phyloP scores from a whole-genome alignment of 1,140 invertebrate species.

The Trichoplusia ni region DNA sequence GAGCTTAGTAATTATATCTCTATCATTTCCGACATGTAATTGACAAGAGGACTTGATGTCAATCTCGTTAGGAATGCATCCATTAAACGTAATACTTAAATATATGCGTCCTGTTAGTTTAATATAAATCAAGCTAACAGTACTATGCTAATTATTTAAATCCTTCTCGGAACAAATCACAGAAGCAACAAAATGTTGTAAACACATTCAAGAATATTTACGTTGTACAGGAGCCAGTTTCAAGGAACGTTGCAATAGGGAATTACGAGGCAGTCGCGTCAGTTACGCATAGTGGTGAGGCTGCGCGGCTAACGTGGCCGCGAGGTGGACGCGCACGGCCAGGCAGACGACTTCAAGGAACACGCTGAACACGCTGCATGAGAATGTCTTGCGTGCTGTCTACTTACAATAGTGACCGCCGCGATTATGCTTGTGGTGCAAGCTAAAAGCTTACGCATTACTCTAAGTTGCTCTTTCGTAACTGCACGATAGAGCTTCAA shows the following conservation, averaged over 20 bases:
- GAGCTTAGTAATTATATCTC: no score
- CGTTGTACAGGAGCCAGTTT: slow-evolving; percentile 19
- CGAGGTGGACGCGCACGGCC: slow-evolving; percentile 51
- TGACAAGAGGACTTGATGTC: no score
- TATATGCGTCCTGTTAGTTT: no score
- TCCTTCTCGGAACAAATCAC: slow-evolving; percentile 1
- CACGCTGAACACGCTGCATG: slow-evolving; percentile 35
- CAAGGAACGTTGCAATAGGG: slow-evolving; percentile 25
- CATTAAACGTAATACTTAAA: no score
- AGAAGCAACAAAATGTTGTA: slow-evolving; percentile 2
- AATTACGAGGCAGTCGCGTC: slow-evolving; percentile 31
- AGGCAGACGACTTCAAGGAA: slow-evolving; percentile 50
- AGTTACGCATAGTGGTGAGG: slow-evolving; percentile 33
- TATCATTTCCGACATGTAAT: no score
- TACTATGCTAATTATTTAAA: no score
- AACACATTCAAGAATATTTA: slow-evolving; percentile 5
- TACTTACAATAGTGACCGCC: slow-evolving; percentile 35
- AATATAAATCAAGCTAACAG: no score
- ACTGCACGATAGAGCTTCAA: no score
- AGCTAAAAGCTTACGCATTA: slow-evolving; percentile 7
- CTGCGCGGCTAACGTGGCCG: slow-evolving; percentile 56
- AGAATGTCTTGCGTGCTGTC: slow-evolving; percentile 40
- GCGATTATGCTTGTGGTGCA: slow-evolving; percentile 7
- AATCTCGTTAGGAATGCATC: no score
- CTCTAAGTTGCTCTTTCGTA: background rate